Conservation (phyloP, 2,797 vertebrate species). For the Setipinna tenuifilis region DNA sequence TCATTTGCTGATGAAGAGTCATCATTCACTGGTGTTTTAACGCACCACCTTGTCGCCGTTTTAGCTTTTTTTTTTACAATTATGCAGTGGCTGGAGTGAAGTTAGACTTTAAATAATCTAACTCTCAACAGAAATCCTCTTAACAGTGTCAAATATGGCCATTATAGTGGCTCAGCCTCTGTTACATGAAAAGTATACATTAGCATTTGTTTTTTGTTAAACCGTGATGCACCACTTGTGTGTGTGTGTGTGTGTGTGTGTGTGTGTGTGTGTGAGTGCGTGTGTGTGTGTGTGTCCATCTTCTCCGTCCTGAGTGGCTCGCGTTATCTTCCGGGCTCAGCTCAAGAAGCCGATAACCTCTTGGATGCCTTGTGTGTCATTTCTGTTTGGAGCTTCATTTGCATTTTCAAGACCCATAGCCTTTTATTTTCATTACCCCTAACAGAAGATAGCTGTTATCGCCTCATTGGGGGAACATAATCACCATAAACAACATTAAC, state of each 20-base stretch:
- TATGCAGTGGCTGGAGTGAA: too few relatives aligned
- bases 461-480: conserved; percentile 60
- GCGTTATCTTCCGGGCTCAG: conserved; percentile 48
- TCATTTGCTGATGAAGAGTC: too few relatives aligned
- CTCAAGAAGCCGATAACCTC: conserved; percentile 64
- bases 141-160: not conserved
- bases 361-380: conserved; percentile 55
- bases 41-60: too few relatives aligned
- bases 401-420: conserved; percentile 62
- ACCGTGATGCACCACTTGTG: not conserved
- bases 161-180: not conserved
- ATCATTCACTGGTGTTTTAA: too few relatives aligned
- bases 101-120: not conserved
- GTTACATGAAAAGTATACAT: not conserved
- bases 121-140: not conserved
- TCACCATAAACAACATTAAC: conserved; percentile 67
- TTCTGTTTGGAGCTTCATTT: conserved; percentile 58
- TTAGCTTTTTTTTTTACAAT: too few relatives aligned
- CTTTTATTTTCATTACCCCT: conserved; percentile 57
- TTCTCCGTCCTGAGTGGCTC: not conserved
- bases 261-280: not conserved
- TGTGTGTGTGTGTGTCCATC: not conserved
- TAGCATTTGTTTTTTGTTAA: not conserved
- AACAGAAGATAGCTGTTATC: conserved; percentile 62
- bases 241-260: not conserved